A percentile compares a stretch with the other conserved stretches of the same genome.
Evolutionary conservation across 2,888 invertebrate species (phyloP).

Genomic region (Agapostemon virescens): DNA sequence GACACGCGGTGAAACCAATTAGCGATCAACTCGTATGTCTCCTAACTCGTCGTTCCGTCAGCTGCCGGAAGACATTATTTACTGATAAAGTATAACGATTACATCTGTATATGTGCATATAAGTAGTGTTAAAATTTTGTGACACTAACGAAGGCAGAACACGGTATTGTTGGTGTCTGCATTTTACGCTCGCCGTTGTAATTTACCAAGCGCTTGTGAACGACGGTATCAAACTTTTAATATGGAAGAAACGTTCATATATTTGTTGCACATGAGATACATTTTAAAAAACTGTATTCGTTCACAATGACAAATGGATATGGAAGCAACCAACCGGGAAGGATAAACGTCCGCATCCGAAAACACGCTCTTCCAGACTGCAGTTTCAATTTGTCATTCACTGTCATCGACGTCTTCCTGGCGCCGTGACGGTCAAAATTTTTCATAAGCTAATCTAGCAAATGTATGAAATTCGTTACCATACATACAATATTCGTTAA

Average conservation of each 20-base stretch:
- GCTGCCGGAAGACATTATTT: not conserved
- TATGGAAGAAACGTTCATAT: not conserved
- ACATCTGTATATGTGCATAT: not conserved
- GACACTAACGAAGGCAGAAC: not conserved
- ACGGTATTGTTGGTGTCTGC: not conserved
- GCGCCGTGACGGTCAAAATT: constrained; percentile 33
- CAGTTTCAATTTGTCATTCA: constrained; percentile 54
- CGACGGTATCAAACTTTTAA: constrained; percentile 5
- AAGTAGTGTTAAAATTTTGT: not conserved
- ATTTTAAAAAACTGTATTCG: constrained; percentile 24
- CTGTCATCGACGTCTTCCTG: constrained; percentile 39
- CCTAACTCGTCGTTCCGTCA: not conserved
- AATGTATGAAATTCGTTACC: constrained; percentile 32
- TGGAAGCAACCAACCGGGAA: constrained; percentile 14
- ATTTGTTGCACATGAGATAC: not conserved
- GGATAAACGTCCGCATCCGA: constrained; percentile 39
- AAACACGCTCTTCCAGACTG: constrained; percentile 6
- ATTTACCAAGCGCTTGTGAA: not conserved
- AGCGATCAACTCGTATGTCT: not conserved
- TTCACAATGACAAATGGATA: constrained; percentile 26
- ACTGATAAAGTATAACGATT: not conserved
- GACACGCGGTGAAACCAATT: not conserved
- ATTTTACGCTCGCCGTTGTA: not conserved
- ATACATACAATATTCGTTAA: constrained; percentile 11
- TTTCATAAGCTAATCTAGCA: constrained; percentile 35